phyloP scores from a whole-genome alignment of 2,797 vertebrate species.

The Pelobates cultripes region DNA sequence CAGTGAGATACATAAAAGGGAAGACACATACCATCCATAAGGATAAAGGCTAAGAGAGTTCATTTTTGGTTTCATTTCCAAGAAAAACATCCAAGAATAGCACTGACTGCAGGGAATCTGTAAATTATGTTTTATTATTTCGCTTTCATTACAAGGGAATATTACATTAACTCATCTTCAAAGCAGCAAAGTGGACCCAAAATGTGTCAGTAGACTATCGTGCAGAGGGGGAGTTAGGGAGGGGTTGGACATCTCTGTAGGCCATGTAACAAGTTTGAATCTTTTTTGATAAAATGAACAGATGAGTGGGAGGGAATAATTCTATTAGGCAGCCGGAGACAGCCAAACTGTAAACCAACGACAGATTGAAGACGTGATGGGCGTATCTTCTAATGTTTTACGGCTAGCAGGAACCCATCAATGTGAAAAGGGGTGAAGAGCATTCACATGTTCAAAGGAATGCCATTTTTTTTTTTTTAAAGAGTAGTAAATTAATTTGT shows the following conservation, averaged over 20 bases:
- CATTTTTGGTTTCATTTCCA: conserved; percentile 32
- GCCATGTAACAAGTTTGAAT: conserved; percentile 2
- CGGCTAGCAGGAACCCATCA: too few relatives aligned
- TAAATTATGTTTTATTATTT: conserved; percentile 40
- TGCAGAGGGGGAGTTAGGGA: neutral
- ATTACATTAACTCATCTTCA: conserved; percentile 36
- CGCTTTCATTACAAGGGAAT: conserved; percentile 32
- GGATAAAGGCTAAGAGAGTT: conserved; percentile 15
- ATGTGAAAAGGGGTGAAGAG: too few relatives aligned
- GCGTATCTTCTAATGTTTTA: too few relatives aligned
- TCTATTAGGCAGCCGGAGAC: neutral
- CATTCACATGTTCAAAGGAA: too few relatives aligned
- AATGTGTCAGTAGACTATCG: conserved; percentile 7
- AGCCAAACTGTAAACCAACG: neutral
- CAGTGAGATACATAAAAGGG: too few relatives aligned
- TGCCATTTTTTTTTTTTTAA: too few relatives aligned
- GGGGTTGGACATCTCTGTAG: too few relatives aligned
- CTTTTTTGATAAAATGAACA: neutral
- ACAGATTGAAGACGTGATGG: neutral
- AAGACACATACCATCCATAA: neutral
- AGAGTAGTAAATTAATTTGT: too few relatives aligned
- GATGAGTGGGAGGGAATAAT: neutral
- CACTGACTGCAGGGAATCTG: conserved; percentile 17
- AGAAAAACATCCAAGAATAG: conserved; percentile 46
- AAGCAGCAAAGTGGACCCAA: conserved; percentile 21